A percentile compares a stretch with the other conserved stretches of the same genome.
These are phyloP conservation scores for Condylura cristata DNA, from an alignment of 2,113 vertebrate species.

Conservation along the genomic window DNA sequence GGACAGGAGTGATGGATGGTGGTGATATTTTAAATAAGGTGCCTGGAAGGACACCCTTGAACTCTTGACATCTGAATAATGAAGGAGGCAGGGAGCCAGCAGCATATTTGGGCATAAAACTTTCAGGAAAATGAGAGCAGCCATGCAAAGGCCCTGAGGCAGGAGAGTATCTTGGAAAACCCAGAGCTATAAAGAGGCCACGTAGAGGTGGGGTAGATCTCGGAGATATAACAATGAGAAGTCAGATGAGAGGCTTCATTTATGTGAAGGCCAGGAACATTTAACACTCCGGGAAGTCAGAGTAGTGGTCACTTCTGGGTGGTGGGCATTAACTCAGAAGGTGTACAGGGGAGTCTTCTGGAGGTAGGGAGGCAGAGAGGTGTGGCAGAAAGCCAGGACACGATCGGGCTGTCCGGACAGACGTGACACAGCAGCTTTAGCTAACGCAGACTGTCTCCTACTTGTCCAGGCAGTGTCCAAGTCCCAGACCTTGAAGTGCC, in stretches of 20 bases:
- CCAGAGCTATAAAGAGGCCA: not conserved
- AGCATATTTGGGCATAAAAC: not conserved
- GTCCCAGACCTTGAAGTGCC: not conserved
- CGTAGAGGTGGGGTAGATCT: too few species aligned
- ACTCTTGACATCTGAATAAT: not conserved
- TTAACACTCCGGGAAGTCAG: too few species aligned
- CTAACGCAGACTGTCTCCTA: not conserved
- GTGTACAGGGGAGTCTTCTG: too few species aligned
- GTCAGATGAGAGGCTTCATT: too few species aligned
- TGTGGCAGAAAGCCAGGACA: fast-evolving
- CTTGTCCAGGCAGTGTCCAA: not conserved
- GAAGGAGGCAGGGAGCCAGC: not conserved
- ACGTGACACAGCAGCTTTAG: not conserved
- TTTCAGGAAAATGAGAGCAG: not conserved
- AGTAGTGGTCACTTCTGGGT: too few species aligned
- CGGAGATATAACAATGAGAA: too few species aligned
- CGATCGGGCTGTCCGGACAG: not conserved
- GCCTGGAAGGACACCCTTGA: not conserved
- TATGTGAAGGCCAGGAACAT: too few species aligned
- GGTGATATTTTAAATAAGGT: not conserved
- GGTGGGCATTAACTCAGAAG: too few species aligned
- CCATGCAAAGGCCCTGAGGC: not conserved
- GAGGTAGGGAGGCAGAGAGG: too few species aligned
- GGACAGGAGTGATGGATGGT: not conserved
- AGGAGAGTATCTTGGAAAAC: not conserved